Percentiles rank a stretch among this genome's conserved stretches.
Conservation (phyloP, 2,797 vertebrate genomes). For the Paramormyrops hopkinsi region DNA sequence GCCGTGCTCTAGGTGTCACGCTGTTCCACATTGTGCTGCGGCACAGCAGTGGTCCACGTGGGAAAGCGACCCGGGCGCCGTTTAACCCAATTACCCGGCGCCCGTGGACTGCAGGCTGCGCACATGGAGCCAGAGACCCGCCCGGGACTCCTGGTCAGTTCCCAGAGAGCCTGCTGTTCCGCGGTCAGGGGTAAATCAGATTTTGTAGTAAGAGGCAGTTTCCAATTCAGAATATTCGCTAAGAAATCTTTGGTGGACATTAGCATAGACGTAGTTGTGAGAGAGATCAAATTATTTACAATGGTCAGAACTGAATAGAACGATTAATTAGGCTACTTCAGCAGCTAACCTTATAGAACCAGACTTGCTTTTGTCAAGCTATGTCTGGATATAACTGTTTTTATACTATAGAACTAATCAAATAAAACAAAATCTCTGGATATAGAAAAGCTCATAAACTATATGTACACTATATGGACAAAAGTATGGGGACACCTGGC, state of each 20-base stretch:
- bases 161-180: slow-evolving; percentile 57
- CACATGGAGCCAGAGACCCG: slow-evolving; percentile 42
- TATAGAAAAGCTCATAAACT: neutral
- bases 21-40: slow-evolving; percentile 64
- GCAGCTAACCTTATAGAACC: neutral
- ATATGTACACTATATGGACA: neutral
- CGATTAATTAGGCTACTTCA: neutral
- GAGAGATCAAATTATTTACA: slow-evolving; percentile 34
- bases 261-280: slow-evolving; percentile 36
- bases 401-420: neutral
- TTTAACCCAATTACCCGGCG: slow-evolving; percentile 67
- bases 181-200: slow-evolving; percentile 46
- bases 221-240: slow-evolving; percentile 49
- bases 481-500: neutral
- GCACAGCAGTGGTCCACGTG: slow-evolving; percentile 69
- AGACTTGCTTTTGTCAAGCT: neutral
- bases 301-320: neutral
- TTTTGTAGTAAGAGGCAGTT: slow-evolving; percentile 40
- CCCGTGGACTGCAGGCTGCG: slow-evolving; percentile 54
- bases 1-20: slow-evolving; percentile 51
- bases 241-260: slow-evolving; percentile 43
- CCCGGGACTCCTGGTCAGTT: slow-evolving; percentile 42
- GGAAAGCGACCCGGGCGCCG: slow-evolving; percentile 58
- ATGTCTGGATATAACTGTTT: neutral
- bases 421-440: neutral